phyloP scores from a whole-genome alignment of 30 jellyfish, hydroid and myxozoan species.

The Aurelia aurita region DNA sequence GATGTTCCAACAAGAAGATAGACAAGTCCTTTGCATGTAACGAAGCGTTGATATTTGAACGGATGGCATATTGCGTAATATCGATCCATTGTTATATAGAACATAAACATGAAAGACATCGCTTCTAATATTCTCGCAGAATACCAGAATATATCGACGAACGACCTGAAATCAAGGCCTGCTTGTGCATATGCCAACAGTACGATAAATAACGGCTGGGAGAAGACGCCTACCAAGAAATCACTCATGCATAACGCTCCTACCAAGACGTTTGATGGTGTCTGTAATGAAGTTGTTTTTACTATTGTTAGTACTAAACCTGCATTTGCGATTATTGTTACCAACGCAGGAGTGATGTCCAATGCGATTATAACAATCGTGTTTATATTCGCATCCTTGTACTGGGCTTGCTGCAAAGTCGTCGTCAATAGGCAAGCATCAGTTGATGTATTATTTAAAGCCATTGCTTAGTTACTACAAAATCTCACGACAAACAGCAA shows the following conservation, averaged over 20 bases:
- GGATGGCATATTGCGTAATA: neutral
- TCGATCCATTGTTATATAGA: neutral
- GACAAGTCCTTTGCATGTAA: neutral
- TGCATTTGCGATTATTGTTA: neutral
- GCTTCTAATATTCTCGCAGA: neutral
- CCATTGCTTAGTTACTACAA: no score
- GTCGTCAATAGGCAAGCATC: neutral
- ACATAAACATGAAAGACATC: neutral
- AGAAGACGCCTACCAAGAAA: neutral
- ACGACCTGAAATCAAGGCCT: neutral
- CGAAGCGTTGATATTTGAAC: neutral
- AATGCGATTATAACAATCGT: neutral
- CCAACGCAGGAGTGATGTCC: neutral
- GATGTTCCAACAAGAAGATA: neutral
- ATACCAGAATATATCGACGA: neutral
- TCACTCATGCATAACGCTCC: conserved; percentile 27
- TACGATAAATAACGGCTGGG: conserved; percentile 5
- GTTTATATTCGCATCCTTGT: neutral
- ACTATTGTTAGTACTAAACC: neutral
- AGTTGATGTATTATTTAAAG: no score
- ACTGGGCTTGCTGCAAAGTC: neutral
- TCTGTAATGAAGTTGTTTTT: conserved; percentile 18
- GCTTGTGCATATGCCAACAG: neutral
- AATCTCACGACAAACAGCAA: no score
- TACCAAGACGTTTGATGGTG: conserved; percentile 16